Conservation (phyloP, 2,113 vertebrate genomes). For the Menura novaehollandiae region DNA sequence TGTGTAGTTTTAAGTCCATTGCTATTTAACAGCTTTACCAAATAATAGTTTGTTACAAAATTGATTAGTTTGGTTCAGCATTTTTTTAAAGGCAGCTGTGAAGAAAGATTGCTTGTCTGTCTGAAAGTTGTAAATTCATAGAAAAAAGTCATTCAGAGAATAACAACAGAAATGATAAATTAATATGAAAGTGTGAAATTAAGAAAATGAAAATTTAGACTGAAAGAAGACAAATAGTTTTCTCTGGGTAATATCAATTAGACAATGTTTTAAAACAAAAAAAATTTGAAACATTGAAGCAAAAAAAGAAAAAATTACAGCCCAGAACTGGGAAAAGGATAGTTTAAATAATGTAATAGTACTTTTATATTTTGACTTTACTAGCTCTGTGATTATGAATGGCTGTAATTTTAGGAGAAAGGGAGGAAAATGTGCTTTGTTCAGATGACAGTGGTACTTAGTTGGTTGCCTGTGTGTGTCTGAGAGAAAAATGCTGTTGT, state of each 20-base stretch:
- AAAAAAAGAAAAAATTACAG: neutral
- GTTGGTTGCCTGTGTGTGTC: neutral
- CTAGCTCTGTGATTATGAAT: neutral
- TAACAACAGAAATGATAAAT: neutral
- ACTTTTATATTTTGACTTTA: neutral
- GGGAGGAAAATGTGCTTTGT: neutral
- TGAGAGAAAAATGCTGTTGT: neutral
- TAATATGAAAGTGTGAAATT: neutral
- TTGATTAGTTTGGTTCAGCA: neutral
- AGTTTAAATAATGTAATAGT: constrained; percentile 15
- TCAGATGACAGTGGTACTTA: neutral
- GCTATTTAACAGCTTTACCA: neutral
- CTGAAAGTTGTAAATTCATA: neutral
- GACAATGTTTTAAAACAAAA: neutral
- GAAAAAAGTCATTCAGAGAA: neutral
- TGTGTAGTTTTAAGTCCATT: neutral
- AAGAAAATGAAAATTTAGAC: neutral
- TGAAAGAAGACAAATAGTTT: neutral
- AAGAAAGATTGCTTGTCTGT: neutral
- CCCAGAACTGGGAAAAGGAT: neutral
- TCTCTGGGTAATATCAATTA: neutral
- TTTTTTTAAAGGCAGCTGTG: neutral
- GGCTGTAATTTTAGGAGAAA: constrained; percentile 21
- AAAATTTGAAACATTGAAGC: neutral
- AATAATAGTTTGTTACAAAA: neutral